A percentile compares a stretch with the other conserved stretches of the same genome.
phyloP scores from a whole-genome alignment of 2,888 invertebrate genomes.

The Cheiracanthium punctorium region DNA sequence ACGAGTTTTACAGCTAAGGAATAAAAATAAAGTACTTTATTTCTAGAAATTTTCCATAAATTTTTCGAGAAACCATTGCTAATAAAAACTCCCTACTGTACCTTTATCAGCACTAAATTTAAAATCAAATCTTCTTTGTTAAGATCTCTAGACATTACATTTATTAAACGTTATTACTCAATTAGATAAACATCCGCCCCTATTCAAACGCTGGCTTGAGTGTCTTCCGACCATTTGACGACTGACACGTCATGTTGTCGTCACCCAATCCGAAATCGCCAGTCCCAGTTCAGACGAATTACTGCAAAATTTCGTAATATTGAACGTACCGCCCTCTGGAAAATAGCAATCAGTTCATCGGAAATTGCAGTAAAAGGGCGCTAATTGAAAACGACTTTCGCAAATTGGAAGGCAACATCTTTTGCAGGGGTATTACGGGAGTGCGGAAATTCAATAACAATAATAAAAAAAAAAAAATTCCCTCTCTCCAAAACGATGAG shows the following conservation, averaged over 20 bases:
- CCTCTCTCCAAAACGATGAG: background rate
- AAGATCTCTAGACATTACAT: too few species aligned
- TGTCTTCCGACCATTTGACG: background rate
- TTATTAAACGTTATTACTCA: background rate
- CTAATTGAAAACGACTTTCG: background rate
- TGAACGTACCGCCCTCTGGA: background rate
- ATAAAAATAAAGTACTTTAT: too few species aligned
- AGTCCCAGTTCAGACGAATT: background rate
- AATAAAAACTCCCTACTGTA: too few species aligned
- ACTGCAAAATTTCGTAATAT: background rate
- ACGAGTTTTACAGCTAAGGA: too few species aligned
- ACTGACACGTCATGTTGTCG: background rate
- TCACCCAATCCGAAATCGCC: background rate
- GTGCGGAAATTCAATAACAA: background rate
- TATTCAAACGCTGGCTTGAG: background rate
- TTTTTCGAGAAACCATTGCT: too few species aligned
- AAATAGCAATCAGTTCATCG: conserved; percentile 3
- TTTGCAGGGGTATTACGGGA: background rate
- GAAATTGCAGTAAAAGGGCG: background rate
- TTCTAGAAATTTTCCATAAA: too few species aligned
- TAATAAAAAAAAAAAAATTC: background rate
- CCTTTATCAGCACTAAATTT: too few species aligned
- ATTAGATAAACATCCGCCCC: background rate
- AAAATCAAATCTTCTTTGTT: too few species aligned
- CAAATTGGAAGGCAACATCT: conserved; percentile 13